Conservation (phyloP, 1,140 invertebrate species). For the Popillia japonica region DNA sequence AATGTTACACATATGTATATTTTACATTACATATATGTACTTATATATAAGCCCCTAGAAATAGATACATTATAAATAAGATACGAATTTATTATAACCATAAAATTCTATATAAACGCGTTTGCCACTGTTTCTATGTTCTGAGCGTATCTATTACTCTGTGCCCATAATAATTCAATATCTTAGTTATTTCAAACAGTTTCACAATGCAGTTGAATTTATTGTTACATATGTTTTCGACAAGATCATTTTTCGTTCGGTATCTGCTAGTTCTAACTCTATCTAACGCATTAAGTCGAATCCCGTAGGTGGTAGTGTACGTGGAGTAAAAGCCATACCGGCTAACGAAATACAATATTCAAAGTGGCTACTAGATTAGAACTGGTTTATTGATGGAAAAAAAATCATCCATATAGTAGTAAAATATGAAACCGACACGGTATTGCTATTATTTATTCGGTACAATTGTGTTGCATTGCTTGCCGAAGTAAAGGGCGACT, state of each 20-base stretch:
- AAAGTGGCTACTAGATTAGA: constrained; percentile 28
- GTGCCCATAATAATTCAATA: constrained; percentile 22
- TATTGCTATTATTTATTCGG: constrained; percentile 10
- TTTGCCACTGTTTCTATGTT: constrained; percentile 9
- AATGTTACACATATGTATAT: no score
- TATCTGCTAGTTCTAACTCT: neutral
- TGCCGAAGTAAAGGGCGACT: no score
- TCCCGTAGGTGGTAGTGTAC: neutral
- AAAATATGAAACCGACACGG: constrained; percentile 30
- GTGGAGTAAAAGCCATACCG: neutral
- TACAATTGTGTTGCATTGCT: neutral
- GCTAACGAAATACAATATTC: constrained; percentile 10
- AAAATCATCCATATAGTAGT: constrained; percentile 15
- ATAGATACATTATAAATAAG: constrained; percentile 1
- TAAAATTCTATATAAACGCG: constrained; percentile 23
- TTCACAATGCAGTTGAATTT: constrained; percentile 26
- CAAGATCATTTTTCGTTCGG: constrained; percentile 12
- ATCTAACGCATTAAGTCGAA: neutral
- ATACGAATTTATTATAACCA: constrained; percentile 21
- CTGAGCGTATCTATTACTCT: neutral
- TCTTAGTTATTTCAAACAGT: constrained; percentile 34
- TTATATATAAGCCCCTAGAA: neutral
- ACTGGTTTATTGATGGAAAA: constrained; percentile 13
- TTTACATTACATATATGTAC: no score
- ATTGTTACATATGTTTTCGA: constrained; percentile 35